These are phyloP conservation scores for Orientallactaga sibirica DNA, from an alignment of 2,797 vertebrate species.

Conservation along the genomic window DNA sequence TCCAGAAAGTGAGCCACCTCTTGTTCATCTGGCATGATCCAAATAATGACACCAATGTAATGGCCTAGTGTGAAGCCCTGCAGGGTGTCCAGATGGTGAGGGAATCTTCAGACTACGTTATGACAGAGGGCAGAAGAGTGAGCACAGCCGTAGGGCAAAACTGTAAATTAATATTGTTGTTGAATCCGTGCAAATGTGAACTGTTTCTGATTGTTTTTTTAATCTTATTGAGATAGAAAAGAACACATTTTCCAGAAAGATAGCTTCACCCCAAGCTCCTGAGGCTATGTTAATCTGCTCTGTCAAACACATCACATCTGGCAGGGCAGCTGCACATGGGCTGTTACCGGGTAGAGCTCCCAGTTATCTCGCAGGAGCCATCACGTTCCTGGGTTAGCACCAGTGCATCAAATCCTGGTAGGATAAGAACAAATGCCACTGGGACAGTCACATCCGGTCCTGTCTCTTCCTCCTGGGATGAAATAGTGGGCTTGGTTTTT, in stretches of 20 bases:
- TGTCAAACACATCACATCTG: constrained; percentile 69
- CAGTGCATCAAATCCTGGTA: constrained; percentile 35
- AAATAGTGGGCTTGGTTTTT: background rate
- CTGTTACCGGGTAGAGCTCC: constrained; percentile 20
- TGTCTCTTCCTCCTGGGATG: background rate
- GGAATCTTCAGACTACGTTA: constrained; percentile 52
- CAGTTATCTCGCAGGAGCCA: constrained; percentile 47
- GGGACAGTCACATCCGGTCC: background rate
- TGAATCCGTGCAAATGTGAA: constrained; percentile 63
- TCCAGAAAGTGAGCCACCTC: constrained; percentile 37
- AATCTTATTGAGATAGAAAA: constrained; percentile 70
- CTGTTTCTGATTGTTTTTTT: constrained; percentile 57
- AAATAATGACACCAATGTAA: background rate
- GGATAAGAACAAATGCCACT: background rate
- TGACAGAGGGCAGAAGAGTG: constrained; percentile 62
- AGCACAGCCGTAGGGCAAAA: constrained; percentile 53
- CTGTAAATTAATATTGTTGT: constrained; percentile 73
- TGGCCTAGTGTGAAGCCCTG: constrained; percentile 16
- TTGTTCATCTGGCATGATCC: constrained; percentile 51
- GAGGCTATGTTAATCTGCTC: constrained; percentile 65
- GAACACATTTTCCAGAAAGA: constrained; percentile 60
- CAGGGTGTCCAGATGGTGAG: constrained; percentile 61
- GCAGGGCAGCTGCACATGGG: constrained; percentile 60
- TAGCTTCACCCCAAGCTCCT: constrained; percentile 63
- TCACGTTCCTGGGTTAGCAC: constrained; percentile 50